These are phyloP conservation scores for Noctua fimbriata DNA, from an alignment of 2,888 invertebrate species.

Conservation along the genomic window DNA sequence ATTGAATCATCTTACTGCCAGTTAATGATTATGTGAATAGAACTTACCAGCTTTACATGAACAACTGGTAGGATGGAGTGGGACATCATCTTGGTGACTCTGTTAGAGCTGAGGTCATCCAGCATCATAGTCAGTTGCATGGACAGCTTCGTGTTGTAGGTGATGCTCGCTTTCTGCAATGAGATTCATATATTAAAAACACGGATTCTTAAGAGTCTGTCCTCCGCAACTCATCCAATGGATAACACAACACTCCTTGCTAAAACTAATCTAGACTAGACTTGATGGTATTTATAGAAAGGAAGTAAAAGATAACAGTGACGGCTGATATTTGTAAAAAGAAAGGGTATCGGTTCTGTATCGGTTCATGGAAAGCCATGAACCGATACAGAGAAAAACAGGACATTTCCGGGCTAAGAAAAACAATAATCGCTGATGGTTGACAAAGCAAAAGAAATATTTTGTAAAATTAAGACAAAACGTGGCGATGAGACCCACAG, in stretches of 20 bases:
- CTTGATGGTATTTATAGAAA: neutral
- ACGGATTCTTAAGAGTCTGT: neutral
- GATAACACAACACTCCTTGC: neutral
- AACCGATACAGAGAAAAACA: neutral
- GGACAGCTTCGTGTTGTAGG: slow-evolving; percentile 91
- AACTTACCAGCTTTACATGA: slow-evolving; percentile 92
- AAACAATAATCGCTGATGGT: neutral
- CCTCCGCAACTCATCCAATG: neutral
- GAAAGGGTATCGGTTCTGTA: too few relatives aligned
- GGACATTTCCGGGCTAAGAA: neutral
- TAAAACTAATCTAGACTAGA: neutral
- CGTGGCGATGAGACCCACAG: neutral
- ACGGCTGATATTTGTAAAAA: too few relatives aligned
- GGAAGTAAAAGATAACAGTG: neutral
- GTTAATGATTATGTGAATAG: neutral
- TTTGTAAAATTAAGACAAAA: neutral
- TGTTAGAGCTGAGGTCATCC: slow-evolving; percentile 90
- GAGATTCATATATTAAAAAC: neutral
- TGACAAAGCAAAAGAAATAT: neutral
- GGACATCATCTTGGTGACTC: slow-evolving; percentile 90
- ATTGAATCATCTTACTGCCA: neutral
- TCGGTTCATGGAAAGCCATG: too few relatives aligned
- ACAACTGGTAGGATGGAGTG: slow-evolving; percentile 92
- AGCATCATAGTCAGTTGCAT: slow-evolving; percentile 93
- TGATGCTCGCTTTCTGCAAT: slow-evolving; percentile 91